Percentiles rank a stretch among this genome's conserved stretches.
phyloP scores from a whole-genome alignment of 2,888 invertebrate species.

The Alloscopus bannaensis region DNA sequence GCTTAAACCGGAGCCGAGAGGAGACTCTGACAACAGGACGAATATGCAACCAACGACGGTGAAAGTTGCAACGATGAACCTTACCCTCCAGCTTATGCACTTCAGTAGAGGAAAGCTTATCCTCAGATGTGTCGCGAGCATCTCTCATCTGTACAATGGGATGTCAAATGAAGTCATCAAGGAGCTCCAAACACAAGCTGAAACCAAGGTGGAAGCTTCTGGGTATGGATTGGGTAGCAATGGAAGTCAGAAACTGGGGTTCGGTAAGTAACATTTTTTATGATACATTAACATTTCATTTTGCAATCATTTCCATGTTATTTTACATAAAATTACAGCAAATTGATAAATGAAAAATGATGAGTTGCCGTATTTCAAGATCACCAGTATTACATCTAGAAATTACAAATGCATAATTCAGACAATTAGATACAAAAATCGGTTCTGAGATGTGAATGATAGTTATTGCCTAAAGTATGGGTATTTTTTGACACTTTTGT shows the following conservation, averaged over 20 bases:
- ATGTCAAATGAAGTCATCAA: slow-evolving; percentile 54
- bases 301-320: too few relatives aligned
- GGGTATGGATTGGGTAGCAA: slow-evolving; percentile 23
- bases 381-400: too few relatives aligned
- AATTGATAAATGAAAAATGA: too few relatives aligned
- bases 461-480: too few relatives aligned
- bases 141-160: slow-evolving; percentile 58
- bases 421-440: too few relatives aligned
- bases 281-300: too few relatives aligned
- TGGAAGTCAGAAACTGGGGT: neutral
- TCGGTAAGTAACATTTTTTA: neutral
- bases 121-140: slow-evolving; percentile 58
- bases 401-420: too few relatives aligned
- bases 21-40: slow-evolving; percentile 44
- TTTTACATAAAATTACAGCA: too few relatives aligned
- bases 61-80: slow-evolving; percentile 47
- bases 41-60: too few relatives aligned
- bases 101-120: slow-evolving; percentile 53
- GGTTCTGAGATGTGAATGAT: neutral
- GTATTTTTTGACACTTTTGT: too few relatives aligned
- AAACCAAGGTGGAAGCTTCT: slow-evolving; percentile 33
- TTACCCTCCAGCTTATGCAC: slow-evolving; percentile 50
- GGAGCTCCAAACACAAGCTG: slow-evolving; percentile 46
- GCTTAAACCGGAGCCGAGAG: slow-evolving; percentile 36
- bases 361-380: too few relatives aligned